Conservation (phyloP, 1,140 invertebrate genomes). For the Neuroterus valhalla region DNA sequence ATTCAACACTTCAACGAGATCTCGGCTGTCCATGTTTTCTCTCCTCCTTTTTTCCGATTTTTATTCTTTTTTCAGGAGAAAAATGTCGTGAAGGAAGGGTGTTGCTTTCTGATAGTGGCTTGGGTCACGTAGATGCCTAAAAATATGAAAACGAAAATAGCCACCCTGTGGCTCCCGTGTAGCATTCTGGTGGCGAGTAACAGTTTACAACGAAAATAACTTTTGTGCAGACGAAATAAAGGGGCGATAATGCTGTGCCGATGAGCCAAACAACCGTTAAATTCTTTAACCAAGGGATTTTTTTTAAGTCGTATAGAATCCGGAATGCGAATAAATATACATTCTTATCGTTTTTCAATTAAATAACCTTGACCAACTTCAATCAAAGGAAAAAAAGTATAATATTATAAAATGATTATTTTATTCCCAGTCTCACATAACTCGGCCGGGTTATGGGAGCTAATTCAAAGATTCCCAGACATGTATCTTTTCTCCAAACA, state of each 20-base stretch:
- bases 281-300: slow-evolving; percentile 14
- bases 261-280: slow-evolving; percentile 36
- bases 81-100: neutral
- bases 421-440: no score
- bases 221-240: slow-evolving; percentile 51
- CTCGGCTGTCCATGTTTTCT: no score
- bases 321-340: neutral
- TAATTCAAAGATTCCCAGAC: no score
- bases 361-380: neutral
- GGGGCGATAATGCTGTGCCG: slow-evolving; percentile 38
- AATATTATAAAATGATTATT: no score
- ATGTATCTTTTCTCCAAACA: no score
- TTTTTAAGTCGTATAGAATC: neutral
- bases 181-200: slow-evolving; percentile 59
- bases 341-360: neutral
- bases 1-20: no score
- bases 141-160: slow-evolving; percentile 64
- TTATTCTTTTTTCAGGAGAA: neutral
- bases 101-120: slow-evolving; percentile 44
- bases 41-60: neutral
- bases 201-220: slow-evolving; percentile 64
- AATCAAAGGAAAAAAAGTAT: no score
- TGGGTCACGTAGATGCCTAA: slow-evolving; percentile 53
- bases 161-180: slow-evolving; percentile 55
- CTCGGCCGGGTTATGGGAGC: no score